Evolutionary conservation across 2,797 vertebrate genomes (phyloP).

Genomic region (Poecilia picta): DNA sequence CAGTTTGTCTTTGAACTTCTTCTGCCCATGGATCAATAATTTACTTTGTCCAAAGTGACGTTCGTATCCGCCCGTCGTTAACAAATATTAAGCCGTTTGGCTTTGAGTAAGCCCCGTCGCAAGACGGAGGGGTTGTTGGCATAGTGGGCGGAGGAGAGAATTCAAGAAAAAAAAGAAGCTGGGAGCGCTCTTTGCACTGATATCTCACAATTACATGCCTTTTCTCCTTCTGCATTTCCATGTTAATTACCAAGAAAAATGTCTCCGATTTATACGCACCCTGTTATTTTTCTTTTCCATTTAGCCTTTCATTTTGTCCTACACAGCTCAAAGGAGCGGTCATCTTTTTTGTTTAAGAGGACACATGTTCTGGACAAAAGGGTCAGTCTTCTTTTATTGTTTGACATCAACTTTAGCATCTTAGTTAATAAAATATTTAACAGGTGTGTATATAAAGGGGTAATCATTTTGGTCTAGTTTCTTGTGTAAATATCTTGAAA

Average conservation of each 20-base stretch:
- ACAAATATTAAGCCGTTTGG: conserved; percentile 91
- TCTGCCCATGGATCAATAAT: conserved; percentile 97
- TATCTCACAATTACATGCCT: conserved; percentile 98
- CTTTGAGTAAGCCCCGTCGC: conserved; percentile 88
- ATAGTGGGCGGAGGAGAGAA: conserved; percentile 36
- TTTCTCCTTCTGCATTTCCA: conserved; percentile 94
- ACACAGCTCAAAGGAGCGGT: conserved; percentile 43
- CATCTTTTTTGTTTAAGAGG: conserved; percentile 49
- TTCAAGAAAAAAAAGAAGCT: conserved; percentile 59
- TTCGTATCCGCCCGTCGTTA: conserved; percentile 95
- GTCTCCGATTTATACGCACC: conserved; percentile 92
- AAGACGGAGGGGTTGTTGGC: conserved; percentile 57
- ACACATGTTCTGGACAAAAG: conserved; percentile 48
- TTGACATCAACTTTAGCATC: not conserved
- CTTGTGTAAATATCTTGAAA: too few relatives aligned
- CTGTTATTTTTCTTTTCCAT: conserved; percentile 68
- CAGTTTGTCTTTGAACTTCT: conserved; percentile 97
- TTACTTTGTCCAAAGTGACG: conserved; percentile 95
- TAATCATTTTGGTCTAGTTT: not conserved
- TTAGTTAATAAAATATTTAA: not conserved
- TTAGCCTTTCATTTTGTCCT: conserved; percentile 60
- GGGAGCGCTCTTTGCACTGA: conserved; percentile 89
- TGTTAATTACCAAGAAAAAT: conserved; percentile 94
- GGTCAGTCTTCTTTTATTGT: not conserved
- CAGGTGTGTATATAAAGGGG: not conserved